These are phyloP conservation scores for Lordiphosa stackelbergi DNA, from an alignment of 1,140 invertebrate genomes.

Conservation along the genomic window DNA sequence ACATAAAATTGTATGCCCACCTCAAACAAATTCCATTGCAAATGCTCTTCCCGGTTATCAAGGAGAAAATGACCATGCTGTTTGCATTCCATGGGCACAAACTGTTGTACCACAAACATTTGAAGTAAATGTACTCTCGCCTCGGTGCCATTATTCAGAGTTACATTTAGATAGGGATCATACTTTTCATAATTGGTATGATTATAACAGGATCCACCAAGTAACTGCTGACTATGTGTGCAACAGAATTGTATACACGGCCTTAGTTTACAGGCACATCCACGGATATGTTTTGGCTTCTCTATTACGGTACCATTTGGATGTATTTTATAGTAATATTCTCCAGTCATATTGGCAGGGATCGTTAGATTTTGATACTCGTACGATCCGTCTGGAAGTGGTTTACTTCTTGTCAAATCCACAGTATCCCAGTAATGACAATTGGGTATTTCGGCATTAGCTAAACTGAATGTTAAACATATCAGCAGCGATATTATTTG, in stretches of 20 bases:
- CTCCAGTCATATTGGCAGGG: constrained; percentile 29
- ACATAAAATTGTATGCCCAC: constrained; percentile 19
- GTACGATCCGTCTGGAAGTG: constrained; percentile 48
- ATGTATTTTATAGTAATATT: constrained; percentile 39
- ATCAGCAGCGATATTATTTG: background rate
- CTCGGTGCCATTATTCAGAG: constrained; percentile 19
- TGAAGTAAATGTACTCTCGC: constrained; percentile 22
- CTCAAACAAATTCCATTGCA: constrained; percentile 49
- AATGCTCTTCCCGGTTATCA: too few relatives aligned
- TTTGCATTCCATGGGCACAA: constrained; percentile 41
- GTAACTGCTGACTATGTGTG: constrained; percentile 16
- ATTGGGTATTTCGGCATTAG: background rate
- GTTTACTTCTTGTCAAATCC: constrained; percentile 18
- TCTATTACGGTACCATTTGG: constrained; percentile 1
- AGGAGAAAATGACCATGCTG: too few relatives aligned
- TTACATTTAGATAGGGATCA: constrained; percentile 44
- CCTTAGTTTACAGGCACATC: constrained; percentile 50
- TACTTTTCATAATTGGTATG: constrained; percentile 4
- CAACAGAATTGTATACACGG: constrained; percentile 57
- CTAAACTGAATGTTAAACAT: background rate
- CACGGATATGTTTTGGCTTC: constrained; percentile 34
- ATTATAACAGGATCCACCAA: constrained; percentile 9
- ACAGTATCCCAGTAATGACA: constrained; percentile 61
- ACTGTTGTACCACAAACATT: constrained; percentile 42
- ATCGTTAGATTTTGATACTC: constrained; percentile 41